A percentile compares a stretch with the other conserved stretches of the same genome.
These are phyloP conservation scores for Corydoras sp. DNA, from an alignment of 2,113 vertebrate genomes.

Conservation along the genomic window DNA sequence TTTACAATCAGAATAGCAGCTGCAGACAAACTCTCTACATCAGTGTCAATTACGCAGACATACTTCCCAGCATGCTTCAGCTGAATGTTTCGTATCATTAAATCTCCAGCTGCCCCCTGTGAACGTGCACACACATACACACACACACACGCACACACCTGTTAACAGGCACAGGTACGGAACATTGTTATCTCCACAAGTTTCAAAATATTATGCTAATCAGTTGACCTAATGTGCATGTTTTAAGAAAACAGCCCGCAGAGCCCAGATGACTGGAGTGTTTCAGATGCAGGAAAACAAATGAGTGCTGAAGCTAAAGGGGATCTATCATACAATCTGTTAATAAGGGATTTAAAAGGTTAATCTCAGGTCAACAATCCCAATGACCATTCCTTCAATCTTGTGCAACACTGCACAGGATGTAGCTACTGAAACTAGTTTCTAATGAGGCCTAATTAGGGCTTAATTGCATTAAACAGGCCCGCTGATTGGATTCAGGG, in stretches of 20 bases:
- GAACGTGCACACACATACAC: slow-evolving; percentile 19
- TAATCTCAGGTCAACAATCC: slow-evolving; percentile 32
- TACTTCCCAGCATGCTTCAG: slow-evolving; percentile 85
- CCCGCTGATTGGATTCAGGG: slow-evolving; percentile 34
- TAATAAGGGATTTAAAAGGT: slow-evolving; percentile 20
- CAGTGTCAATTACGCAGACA: slow-evolving; percentile 63
- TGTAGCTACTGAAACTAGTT: slow-evolving; percentile 15
- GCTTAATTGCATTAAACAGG: slow-evolving; percentile 37
- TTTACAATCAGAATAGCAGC: slow-evolving; percentile 81
- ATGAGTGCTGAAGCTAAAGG: too few relatives aligned
- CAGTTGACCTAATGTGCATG: neutral
- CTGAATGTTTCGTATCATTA: slow-evolving; percentile 92
- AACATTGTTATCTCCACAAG: too few relatives aligned
- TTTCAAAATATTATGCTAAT: slow-evolving; percentile 14
- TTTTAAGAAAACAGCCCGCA: neutral
- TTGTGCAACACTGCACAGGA: slow-evolving; percentile 1
- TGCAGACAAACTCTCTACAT: slow-evolving; percentile 84
- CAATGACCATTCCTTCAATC: slow-evolving; percentile 15
- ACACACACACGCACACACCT: neutral
- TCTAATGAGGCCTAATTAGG: slow-evolving; percentile 43
- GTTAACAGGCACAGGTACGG: too few relatives aligned
- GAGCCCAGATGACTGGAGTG: neutral
- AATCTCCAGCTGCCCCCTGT: slow-evolving; percentile 81
- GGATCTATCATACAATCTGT: slow-evolving; percentile 2
- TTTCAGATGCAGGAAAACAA: too few relatives aligned